Conservation (phyloP, 1,140 invertebrate genomes). For the Drosophila kikkawai region DNA sequence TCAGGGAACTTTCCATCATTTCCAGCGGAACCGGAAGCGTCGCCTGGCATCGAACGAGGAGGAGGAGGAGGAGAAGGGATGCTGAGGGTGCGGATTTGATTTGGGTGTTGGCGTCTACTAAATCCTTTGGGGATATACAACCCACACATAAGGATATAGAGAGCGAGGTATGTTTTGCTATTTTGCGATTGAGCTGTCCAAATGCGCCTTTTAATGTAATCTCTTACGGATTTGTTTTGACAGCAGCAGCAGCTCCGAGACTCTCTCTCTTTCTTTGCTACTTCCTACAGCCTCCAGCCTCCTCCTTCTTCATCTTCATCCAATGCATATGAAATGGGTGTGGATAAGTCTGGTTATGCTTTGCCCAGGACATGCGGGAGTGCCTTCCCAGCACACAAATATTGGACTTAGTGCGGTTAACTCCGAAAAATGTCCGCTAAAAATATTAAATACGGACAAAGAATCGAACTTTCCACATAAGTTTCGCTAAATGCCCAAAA, state of each 20-base stretch:
- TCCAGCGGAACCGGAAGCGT: constrained; percentile 28
- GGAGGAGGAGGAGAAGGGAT: background rate
- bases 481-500: no score
- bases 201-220: constrained; percentile 82
- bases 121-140: constrained; percentile 63
- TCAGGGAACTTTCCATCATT: constrained; percentile 73
- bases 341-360: constrained; percentile 41
- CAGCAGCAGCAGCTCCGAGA: constrained; percentile 46
- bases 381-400: background rate
- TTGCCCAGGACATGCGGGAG: constrained; percentile 16
- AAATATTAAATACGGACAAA: no score
- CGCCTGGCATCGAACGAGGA: constrained; percentile 1
- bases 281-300: background rate
- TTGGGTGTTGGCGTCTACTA: constrained; percentile 63
- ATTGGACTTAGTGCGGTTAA: no score
- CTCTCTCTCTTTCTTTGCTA: background rate
- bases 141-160: constrained; percentile 4
- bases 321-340: constrained; percentile 68
- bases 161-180: constrained; percentile 49
- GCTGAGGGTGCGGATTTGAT: constrained; percentile 57
- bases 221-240: constrained; percentile 83
- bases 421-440: no score
- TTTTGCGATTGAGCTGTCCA: constrained; percentile 80
- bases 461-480: no score
- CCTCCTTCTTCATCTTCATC: constrained; percentile 37